Conservation (phyloP, 2,797 vertebrate species). For the Poeciliopsis gracilis region DNA sequence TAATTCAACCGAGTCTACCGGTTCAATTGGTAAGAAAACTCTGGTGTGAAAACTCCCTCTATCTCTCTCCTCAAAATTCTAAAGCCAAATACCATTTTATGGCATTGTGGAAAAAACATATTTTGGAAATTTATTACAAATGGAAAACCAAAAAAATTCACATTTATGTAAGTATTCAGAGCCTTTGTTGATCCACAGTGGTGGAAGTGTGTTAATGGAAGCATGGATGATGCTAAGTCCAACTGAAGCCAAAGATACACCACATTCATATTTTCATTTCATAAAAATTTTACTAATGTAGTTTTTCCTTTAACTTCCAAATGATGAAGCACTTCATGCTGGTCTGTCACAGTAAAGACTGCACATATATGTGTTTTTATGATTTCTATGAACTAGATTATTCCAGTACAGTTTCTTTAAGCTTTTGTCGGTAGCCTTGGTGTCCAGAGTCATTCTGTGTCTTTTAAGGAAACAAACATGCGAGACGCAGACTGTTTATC, state of each 20-base stretch:
- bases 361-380: not conserved
- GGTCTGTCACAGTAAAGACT: not conserved
- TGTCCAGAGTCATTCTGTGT: conserved; percentile 48
- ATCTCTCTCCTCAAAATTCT: no score
- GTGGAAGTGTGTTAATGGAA: not conserved
- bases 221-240: not conserved
- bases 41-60: no score
- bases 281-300: not conserved
- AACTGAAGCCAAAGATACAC: not conserved
- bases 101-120: no score
- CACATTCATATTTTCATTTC: not conserved
- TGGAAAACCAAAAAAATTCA: no score
- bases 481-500: conserved; percentile 65
- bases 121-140: no score
- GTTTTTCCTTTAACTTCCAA: not conserved
- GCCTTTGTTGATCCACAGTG: not conserved
- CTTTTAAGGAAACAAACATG: conserved; percentile 67
- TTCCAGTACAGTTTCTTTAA: conserved; percentile 11
- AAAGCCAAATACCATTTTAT: no score
- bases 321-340: not conserved
- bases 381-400: not conserved
- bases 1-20: no score
- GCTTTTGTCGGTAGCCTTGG: conserved; percentile 40
- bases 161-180: no score
- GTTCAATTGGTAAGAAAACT: no score